Conservation (phyloP, 2,888 invertebrate species). For the Drosophila maculinotata region DNA sequence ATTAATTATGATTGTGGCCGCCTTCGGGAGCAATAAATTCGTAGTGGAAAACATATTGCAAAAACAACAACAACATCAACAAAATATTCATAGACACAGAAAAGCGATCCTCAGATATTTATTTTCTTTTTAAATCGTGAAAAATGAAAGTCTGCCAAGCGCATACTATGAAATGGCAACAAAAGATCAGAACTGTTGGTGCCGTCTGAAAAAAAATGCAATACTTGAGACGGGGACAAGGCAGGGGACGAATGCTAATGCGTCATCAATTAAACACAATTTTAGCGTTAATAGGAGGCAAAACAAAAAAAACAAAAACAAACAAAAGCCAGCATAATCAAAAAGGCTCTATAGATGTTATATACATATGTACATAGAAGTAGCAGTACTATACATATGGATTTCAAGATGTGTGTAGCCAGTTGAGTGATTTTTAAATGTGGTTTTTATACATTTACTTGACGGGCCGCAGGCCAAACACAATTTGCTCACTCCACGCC, state of each 20-base stretch:
- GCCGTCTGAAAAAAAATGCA: constrained; percentile 78
- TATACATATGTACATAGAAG: not conserved
- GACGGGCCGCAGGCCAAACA: constrained; percentile 53
- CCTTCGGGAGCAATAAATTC: constrained; percentile 73
- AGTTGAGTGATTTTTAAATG: constrained; percentile 45
- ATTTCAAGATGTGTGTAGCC: too few relatives aligned
- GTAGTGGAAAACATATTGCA: constrained; percentile 53
- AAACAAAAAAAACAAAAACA: constrained; percentile 22
- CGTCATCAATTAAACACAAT: constrained; percentile 79
- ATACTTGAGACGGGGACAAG: constrained; percentile 17
- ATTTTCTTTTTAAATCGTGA: constrained; percentile 29
- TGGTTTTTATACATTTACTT: constrained; percentile 64
- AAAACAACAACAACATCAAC: constrained; percentile 11
- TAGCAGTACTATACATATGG: constrained; percentile 2
- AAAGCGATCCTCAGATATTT: constrained; percentile 29
- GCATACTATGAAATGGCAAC: constrained; percentile 55
- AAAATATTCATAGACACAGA: constrained; percentile 1
- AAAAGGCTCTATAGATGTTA: constrained; percentile 20
- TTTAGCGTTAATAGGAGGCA: constrained; percentile 69
- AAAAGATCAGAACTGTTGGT: constrained; percentile 71
- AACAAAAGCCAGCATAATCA: constrained; percentile 47
- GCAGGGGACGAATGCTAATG: constrained; percentile 42
- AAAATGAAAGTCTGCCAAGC: constrained; percentile 51
- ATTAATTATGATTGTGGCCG: constrained; percentile 75
- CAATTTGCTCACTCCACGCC: constrained; percentile 62